These are phyloP conservation scores for Ophthalmolycus amberensis DNA, from an alignment of 2,113 vertebrate species.

Conservation along the genomic window DNA sequence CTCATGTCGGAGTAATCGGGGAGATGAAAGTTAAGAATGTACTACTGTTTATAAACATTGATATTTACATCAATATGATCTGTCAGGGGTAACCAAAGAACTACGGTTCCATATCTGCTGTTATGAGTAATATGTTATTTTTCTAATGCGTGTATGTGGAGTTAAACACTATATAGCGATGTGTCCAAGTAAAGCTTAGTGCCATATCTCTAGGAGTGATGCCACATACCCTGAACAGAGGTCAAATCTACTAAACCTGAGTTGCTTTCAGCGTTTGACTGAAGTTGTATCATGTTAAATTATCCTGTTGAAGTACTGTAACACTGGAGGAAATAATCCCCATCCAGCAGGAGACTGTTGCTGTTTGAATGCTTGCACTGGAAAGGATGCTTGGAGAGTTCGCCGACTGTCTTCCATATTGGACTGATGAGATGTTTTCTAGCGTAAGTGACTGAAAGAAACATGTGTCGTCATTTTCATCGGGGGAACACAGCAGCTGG, in stretches of 20 bases:
- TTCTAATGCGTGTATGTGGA: constrained; percentile 74
- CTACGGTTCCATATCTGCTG: constrained; percentile 86
- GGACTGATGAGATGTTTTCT: constrained; percentile 56
- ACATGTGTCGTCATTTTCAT: constrained; percentile 36
- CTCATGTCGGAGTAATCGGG: constrained; percentile 80
- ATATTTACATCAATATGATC: constrained; percentile 81
- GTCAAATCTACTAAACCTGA: constrained; percentile 66
- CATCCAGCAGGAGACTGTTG: constrained; percentile 67
- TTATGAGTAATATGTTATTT: constrained; percentile 81
- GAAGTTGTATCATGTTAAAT: constrained; percentile 70
- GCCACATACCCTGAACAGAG: constrained; percentile 67
- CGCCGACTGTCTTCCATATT: constrained; percentile 62
- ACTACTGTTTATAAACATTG: constrained; percentile 85
- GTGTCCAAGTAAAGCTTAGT: constrained; percentile 81
- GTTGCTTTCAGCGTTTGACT: constrained; percentile 75
- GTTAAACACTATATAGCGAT: constrained; percentile 48
- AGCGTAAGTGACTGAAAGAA: constrained; percentile 31
- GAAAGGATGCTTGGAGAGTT: constrained; percentile 76
- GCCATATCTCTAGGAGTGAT: constrained; percentile 82
- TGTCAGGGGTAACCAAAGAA: constrained; percentile 98
- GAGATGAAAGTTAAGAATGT: constrained; percentile 84
- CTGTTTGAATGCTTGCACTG: constrained; percentile 82
- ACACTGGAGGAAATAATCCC: constrained; percentile 80
- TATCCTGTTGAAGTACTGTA: constrained; percentile 81
- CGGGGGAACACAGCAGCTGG: constrained; percentile 28